A percentile compares a stretch with the other conserved stretches of the same genome.
Evolutionary conservation across 2,113 vertebrate genomes (phyloP).

Genomic region (Nibea albiflora): DNA sequence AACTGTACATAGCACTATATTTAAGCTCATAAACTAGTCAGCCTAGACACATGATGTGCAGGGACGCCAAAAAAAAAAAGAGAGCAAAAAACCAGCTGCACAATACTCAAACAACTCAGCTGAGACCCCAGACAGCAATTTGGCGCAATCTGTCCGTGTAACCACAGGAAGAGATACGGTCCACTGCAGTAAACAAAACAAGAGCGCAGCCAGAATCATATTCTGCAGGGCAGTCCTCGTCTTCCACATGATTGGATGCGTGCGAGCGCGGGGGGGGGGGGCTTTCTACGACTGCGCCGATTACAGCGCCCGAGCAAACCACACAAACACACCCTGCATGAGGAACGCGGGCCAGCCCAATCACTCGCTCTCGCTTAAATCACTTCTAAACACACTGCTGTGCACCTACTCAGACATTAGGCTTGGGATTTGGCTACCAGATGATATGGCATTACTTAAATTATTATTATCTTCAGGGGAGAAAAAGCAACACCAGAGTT

Average conservation of each 20-base stretch:
- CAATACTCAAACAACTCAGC: constrained; percentile 9
- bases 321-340: constrained; percentile 31
- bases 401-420: background rate
- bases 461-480: background rate
- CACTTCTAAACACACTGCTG: background rate
- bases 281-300: constrained; percentile 40
- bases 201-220: background rate
- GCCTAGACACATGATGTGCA: background rate
- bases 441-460: background rate
- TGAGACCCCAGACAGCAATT: constrained; percentile 32
- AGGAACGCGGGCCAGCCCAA: background rate
- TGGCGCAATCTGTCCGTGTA: constrained; percentile 37
- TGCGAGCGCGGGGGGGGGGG: constrained; percentile 35
- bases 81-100: background rate
- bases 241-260: constrained; percentile 29
- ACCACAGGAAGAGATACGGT: constrained; percentile 60
- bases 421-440: background rate
- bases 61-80: background rate
- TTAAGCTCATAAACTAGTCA: background rate
- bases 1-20: background rate
- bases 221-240: background rate
- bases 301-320: constrained; percentile 8
- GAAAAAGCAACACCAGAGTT: background rate
- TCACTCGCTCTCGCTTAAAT: constrained; percentile 3
- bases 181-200: constrained; percentile 50